Evolutionary conservation across 2,797 vertebrate species (phyloP), one percentile per base, ranked within the genome.

Genomic region (Esox lucius): DNA sequence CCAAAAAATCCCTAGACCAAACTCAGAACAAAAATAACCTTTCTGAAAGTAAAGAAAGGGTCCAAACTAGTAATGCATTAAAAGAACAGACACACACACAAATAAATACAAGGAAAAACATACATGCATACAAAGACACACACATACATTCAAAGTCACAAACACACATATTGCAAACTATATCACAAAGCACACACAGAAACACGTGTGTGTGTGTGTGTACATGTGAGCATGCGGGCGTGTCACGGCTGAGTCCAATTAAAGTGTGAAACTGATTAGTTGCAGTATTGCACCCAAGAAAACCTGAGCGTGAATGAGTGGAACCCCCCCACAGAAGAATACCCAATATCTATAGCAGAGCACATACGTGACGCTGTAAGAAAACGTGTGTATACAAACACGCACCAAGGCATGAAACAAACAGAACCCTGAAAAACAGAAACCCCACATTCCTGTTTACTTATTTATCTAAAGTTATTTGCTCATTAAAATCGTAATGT

Each of bases 401-500:
- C 26, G 24, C 62, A 33, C 62, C 33, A 35, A 65, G 67, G 80
- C 82, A 83, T 33, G 33, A 35, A 80, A 80, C 77, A 83, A 65
- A 82, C 77, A 81, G 72, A 83, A 74, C 79, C 72, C 26, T 15
- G 13, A 68, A 81, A 79, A 82, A n/a, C n/a, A n/a, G n/a, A n/a
- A n/a, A n/a, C 82, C 70, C 5, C n/a, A 77, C 59, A 74, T 67
- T 79, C 78, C 71, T 80, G 79, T 84, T 87, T 81, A 86, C 79
- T 86, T 78, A 86, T 82, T 89, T 87, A 88, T 83, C 84, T 84
- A 73, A 84, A 85, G 81, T 87, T 87, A 90, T 88, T 84, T 87
- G 87, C 85, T 89, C 53, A 78, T 88, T 87, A 87, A 88, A 87
- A 84, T 78, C 84, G 74, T 70, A 80, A 79, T 77, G 84, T 73